Conservation (phyloP, 2,113 vertebrate species). For the Ahaetulla prasina region DNA sequence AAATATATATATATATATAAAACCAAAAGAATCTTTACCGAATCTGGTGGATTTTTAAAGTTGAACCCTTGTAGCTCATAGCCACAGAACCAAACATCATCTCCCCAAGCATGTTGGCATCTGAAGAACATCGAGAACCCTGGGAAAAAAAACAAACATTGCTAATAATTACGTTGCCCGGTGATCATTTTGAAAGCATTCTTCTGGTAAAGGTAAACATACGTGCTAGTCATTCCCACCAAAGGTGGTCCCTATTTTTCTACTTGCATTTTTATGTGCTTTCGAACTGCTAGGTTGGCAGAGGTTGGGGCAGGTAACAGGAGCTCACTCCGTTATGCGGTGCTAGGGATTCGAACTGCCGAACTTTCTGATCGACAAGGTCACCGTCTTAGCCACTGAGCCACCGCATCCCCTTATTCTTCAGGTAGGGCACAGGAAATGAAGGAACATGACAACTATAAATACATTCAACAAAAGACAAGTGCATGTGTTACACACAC, state of each 20-base stretch:
- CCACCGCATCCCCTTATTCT: no score
- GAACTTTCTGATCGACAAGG: no score
- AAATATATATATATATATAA: neutral
- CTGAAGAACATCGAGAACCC: conserved; percentile 88
- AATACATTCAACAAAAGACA: neutral
- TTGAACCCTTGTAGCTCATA: conserved; percentile 99
- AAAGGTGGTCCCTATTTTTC: no score
- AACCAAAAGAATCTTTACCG: conserved; percentile 73
- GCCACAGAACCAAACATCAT: conserved; percentile 99
- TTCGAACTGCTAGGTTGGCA: no score
- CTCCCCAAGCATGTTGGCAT: conserved; percentile 96
- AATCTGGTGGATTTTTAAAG: conserved; percentile 96
- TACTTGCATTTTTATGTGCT: no score
- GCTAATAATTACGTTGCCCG: neutral
- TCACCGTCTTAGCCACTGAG: no score
- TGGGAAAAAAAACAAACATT: conserved; percentile 49
- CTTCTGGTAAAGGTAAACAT: no score
- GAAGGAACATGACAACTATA: neutral
- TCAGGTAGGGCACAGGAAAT: neutral
- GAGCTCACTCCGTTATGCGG: no score
- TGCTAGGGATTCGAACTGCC: no score
- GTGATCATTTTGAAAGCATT: conserved; percentile 5
- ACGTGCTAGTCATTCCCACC: no score
- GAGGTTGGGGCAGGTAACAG: no score
- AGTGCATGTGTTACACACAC: neutral